These are phyloP conservation scores for Heliconius erato DNA, from an alignment of 2,888 invertebrate species.

Conservation along the genomic window DNA sequence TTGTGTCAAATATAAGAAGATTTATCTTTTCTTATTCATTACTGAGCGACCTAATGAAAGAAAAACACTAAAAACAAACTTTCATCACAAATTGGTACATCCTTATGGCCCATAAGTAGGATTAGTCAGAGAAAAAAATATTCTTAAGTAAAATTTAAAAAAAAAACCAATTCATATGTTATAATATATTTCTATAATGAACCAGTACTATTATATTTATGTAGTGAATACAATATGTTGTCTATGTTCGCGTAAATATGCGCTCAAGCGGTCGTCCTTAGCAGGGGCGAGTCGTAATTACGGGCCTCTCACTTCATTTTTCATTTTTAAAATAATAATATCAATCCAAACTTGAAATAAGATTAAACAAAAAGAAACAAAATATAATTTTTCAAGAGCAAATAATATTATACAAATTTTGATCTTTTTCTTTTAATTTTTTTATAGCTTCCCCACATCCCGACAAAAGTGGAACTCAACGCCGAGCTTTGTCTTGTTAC, in stretches of 20 bases:
- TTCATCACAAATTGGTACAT: background rate
- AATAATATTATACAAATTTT: background rate
- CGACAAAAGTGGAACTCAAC: too few species aligned
- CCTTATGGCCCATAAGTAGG: background rate
- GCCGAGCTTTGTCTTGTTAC: too few species aligned
- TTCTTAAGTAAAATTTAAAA: background rate
- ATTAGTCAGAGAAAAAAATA: background rate
- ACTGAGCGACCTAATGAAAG: too few species aligned
- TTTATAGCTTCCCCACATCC: too few species aligned
- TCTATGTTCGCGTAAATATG: constrained; percentile 42
- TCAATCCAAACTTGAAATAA: background rate
- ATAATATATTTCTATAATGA: background rate
- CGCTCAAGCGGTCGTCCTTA: constrained; percentile 47
- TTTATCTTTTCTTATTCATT: too few species aligned
- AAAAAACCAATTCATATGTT: background rate
- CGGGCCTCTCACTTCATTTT: constrained; percentile 44
- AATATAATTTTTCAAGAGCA: background rate
- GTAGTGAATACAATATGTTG: constrained; percentile 10
- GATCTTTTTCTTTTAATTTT: too few species aligned
- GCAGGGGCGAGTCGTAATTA: constrained; percentile 39
- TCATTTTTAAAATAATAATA: constrained; percentile 10
- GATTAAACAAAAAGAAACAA: background rate
- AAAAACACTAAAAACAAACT: too few species aligned
- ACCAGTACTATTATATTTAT: background rate
- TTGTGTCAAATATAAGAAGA: too few species aligned